Conservation (phyloP, 2,113 vertebrate species). For the Geococcyx californianus region DNA sequence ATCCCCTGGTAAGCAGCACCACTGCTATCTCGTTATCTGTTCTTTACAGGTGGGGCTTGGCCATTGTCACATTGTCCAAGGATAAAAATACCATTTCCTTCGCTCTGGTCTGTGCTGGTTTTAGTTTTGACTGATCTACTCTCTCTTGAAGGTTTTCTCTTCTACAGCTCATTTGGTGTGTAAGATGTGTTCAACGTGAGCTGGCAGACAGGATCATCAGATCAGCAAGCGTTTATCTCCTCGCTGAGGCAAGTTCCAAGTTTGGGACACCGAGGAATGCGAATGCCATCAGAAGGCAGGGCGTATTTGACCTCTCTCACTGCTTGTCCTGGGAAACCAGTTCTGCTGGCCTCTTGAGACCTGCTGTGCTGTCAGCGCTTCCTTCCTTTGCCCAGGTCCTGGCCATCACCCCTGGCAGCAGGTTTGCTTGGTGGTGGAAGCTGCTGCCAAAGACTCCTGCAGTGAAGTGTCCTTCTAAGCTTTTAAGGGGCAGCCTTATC, state of each 20-base stretch:
- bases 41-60: neutral
- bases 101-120: neutral
- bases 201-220: neutral
- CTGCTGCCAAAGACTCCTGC: neutral
- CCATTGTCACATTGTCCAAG: fast-evolving
- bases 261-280: neutral
- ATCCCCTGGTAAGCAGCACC: too few species aligned
- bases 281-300: neutral
- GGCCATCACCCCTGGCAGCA: neutral
- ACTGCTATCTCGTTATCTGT: neutral
- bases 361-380: neutral
- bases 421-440: fast-evolving
- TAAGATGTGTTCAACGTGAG: neutral
- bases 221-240: neutral
- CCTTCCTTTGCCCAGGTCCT: neutral
- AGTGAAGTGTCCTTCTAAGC: neutral
- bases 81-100: neutral
- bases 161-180: neutral
- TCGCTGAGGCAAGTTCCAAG: neutral
- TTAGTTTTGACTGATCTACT: neutral
- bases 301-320: neutral
- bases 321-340: neutral
- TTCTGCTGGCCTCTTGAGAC: neutral
- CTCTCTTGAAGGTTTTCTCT: neutral
- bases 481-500: neutral